Base-by-base conservation (phyloP, 2,888 invertebrate genomes). In the Drosophila mimica region DNA sequence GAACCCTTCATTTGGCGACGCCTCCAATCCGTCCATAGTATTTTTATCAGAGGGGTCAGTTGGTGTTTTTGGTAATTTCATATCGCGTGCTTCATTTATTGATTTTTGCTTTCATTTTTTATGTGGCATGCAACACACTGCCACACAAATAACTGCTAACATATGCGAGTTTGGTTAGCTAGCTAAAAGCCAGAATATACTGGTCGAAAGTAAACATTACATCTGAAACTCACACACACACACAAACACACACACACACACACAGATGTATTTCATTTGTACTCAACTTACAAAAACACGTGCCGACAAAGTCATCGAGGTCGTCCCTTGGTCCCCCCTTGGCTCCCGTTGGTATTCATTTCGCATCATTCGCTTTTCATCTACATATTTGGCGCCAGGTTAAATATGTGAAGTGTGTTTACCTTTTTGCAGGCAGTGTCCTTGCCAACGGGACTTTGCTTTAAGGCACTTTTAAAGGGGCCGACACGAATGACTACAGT, bases 71-170 rank as follows among this genome's bases (percentile, higher is more conserved):
- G 53, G 69, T 74, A 71, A 74, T 82, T 89, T 65, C 59, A 72
- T 68, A 85, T 86, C 90, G 90, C 86, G 86, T 86, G 86, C 86
- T 71, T 74, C 61, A 53, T 64, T 82, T 86, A 86, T 86, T 86
- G 86, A 86, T 86, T 86, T 86, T 86, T 86, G 89, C 90, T 86
- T 86, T 86, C 88, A 82, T 88, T 86, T 86, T 86, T 74, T 79
- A 85, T 90, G 85, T 64, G 67, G 70, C 82, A 82, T 79, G 84
- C 82, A 60, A 63, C 57, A 38, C 48, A 53, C 67, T 65, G 43
- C 43, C 43, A 20, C 73, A 68, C 76, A 68, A 65, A 63, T 64
- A 73, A 54, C 68, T 70, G 73, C 78, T 77, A 80, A 75, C 76
- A 85, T 85, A 81, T 85, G 79, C 77, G 70, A 71, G 76, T 59